These are phyloP conservation scores for Nomada ruficornis DNA, from an alignment of 2,888 invertebrate species.

Conservation along the genomic window DNA sequence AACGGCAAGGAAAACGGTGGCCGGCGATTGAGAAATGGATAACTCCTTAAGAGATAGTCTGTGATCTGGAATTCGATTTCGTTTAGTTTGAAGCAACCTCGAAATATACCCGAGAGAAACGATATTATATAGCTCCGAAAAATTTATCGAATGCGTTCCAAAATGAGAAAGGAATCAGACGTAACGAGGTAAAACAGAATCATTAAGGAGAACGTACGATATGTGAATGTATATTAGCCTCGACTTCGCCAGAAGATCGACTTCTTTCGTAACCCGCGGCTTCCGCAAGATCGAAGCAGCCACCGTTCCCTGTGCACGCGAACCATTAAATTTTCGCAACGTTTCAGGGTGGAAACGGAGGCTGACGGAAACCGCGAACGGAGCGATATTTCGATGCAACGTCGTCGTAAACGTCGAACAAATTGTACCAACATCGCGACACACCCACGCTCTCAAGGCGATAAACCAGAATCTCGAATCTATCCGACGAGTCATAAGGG, in stretches of 20 bases:
- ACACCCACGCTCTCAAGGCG: background rate
- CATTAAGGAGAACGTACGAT: background rate
- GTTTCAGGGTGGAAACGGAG: background rate
- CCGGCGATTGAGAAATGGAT: background rate
- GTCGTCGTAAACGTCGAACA: constrained; percentile 7
- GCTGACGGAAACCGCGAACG: background rate
- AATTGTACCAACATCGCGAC: background rate
- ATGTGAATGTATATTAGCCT: background rate
- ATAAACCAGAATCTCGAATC: background rate
- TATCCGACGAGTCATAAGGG: too few relatives aligned
- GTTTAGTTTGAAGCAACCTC: too few relatives aligned
- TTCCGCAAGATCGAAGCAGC: background rate
- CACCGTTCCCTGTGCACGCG: background rate
- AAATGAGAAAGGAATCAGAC: background rate
- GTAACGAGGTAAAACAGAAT: background rate
- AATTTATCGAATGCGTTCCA: too few relatives aligned
- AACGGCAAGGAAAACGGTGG: background rate
- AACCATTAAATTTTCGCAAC: constrained; percentile 5
- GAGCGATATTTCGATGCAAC: background rate
- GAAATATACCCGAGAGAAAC: too few relatives aligned
- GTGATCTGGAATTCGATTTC: background rate
- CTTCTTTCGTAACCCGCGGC: background rate
- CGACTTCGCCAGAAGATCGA: background rate
- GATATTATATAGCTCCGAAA: too few relatives aligned
- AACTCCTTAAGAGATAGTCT: background rate